A percentile compares a stretch with the other conserved stretches of the same genome.
phyloP scores from a whole-genome alignment of 2,888 invertebrate genomes.

The Chrysodeixis includens region DNA sequence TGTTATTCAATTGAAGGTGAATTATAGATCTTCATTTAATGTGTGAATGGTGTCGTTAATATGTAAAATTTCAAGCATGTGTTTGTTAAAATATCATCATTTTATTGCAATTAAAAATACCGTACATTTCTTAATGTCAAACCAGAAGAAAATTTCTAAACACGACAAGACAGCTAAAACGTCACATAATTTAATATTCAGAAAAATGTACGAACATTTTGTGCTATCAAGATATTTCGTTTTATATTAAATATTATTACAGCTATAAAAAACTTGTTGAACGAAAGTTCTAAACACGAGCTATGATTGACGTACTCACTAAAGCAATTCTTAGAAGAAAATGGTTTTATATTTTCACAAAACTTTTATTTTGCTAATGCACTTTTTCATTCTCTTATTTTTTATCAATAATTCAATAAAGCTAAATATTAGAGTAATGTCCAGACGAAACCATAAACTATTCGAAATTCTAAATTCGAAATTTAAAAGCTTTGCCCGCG shows the following conservation, averaged over 20 bases:
- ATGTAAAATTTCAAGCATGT: no score
- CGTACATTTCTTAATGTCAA: no score
- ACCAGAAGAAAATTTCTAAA: no score
- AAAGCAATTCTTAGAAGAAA: constrained; percentile 5
- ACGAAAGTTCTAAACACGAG: neutral
- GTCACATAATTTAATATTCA: no score
- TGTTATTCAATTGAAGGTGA: constrained; percentile 71
- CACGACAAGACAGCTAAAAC: no score
- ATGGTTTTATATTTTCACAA: neutral
- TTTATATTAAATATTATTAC: neutral
- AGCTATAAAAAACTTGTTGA: neutral
- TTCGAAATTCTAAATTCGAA: constrained; percentile 33
- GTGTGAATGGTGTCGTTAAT: neutral
- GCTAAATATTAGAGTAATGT: constrained; percentile 14
- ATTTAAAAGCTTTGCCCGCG: constrained; percentile 35
- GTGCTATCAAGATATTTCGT: neutral
- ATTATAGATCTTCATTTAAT: constrained; percentile 26
- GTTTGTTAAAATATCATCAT: no score
- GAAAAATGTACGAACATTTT: no score
- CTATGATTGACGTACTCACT: neutral
- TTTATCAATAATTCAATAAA: constrained; percentile 2
- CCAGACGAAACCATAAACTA: constrained; percentile 34
- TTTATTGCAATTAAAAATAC: no score
- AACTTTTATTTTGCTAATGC: neutral
- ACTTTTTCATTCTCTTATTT: neutral